phyloP scores from a whole-genome alignment of 2,888 invertebrate genomes.

The Lysandra bellargus region DNA sequence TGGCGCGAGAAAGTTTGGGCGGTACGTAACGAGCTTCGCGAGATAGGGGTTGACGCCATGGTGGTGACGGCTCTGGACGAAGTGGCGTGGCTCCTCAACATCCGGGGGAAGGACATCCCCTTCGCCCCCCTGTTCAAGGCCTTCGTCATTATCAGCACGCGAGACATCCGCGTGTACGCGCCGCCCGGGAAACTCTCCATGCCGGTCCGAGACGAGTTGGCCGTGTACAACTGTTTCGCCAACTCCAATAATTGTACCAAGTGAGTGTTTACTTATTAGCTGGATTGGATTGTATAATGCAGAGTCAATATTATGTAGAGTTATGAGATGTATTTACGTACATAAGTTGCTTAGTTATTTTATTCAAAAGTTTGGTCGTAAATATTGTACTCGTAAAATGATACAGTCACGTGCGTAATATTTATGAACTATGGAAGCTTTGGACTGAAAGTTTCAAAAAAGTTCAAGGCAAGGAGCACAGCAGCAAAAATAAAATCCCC shows the following conservation, averaged over 20 bases:
- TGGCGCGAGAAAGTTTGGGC: constrained; percentile 89
- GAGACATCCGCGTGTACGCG: constrained; percentile 85
- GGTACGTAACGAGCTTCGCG: constrained; percentile 82
- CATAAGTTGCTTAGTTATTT: no score
- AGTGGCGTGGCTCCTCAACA: constrained; percentile 91
- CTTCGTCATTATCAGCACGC: constrained; percentile 85
- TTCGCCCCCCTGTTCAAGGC: constrained; percentile 90
- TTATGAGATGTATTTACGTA: not conserved
- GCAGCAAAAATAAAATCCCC: no score
- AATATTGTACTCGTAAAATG: no score
- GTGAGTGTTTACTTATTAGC: constrained; percentile 44
- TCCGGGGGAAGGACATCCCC: constrained; percentile 91
- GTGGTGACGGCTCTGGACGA: constrained; percentile 93
- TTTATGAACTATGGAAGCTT: no score
- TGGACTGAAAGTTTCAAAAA: no score
- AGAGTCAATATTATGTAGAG: not conserved
- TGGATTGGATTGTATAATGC: not conserved
- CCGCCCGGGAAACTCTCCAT: constrained; percentile 83
- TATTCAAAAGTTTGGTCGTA: no score
- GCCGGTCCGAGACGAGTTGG: constrained; percentile 74
- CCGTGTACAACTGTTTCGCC: constrained; percentile 81
- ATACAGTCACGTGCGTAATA: no score
- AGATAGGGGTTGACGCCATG: constrained; percentile 86
- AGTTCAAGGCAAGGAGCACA: not conserved
- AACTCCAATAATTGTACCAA: constrained; percentile 81